Evolutionary conservation across 1,140 invertebrate genomes (phyloP).

Genomic region (Lasioglossum baleicum): DNA sequence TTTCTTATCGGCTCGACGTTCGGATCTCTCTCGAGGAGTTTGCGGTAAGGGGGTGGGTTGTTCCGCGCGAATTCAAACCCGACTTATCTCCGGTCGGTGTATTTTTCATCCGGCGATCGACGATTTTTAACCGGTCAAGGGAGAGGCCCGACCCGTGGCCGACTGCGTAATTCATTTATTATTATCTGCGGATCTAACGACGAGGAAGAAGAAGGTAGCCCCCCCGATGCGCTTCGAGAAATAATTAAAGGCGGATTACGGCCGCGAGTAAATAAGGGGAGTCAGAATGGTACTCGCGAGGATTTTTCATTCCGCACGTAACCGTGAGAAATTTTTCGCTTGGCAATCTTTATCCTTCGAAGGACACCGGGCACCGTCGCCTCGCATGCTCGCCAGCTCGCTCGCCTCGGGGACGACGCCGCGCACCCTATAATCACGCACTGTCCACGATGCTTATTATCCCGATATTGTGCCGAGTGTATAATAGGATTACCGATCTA

Average conservation of each 20-base stretch:
- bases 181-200: constrained; percentile 25
- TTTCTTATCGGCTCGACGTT: constrained; percentile 54
- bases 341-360: constrained; percentile 36
- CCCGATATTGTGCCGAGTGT: constrained; percentile 56
- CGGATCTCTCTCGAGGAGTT: background rate
- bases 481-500: constrained; percentile 60
- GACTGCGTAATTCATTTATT: constrained; percentile 20
- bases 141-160: background rate
- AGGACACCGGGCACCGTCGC: constrained; percentile 19
- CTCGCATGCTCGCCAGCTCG: background rate
- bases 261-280: constrained; percentile 11
- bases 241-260: constrained; percentile 18
- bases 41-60: no score
- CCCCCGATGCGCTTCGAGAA: constrained; percentile 6
- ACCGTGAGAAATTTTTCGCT: constrained; percentile 46
- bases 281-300: background rate
- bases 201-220: background rate
- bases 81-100: background rate
- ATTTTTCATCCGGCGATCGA: constrained; percentile 2
- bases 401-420: constrained; percentile 45
- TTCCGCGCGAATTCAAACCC: constrained; percentile 16
- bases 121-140: constrained; percentile 9
- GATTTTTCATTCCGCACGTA: constrained; percentile 8
- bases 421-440: constrained; percentile 52
- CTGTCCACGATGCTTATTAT: constrained; percentile 55